A percentile compares a stretch with the other conserved stretches of the same genome.
Evolutionary conservation across 2,113 vertebrate genomes (phyloP).

Genomic region (Colinus virginianus): DNA sequence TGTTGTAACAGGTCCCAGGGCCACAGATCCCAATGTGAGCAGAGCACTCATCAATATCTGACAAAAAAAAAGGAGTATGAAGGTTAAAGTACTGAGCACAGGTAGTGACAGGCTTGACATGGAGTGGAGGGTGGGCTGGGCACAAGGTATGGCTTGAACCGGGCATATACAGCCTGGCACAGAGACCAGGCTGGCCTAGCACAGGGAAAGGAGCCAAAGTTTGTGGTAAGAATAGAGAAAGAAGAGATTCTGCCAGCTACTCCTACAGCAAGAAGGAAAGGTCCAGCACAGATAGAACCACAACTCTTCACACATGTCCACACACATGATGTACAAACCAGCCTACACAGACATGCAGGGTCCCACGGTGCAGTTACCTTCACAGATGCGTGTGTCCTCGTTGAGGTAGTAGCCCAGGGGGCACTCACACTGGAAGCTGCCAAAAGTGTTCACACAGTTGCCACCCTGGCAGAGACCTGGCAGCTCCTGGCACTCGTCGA

Average conservation of each 20-base stretch:
- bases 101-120: accelerated
- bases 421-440: slow-evolving; percentile 95
- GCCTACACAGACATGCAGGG: not conserved
- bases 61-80: not conserved
- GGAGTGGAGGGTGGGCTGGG: not conserved
- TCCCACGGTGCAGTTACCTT: slow-evolving; percentile 73
- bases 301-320: accelerated
- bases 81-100: accelerated
- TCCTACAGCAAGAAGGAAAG: not conserved
- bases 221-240: not conserved
- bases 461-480: slow-evolving; percentile 92
- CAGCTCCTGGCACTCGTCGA: slow-evolving; percentile 93
- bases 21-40: slow-evolving; percentile 89
- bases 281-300: not conserved
- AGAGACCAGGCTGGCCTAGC: not conserved
- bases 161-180: too few relatives aligned
- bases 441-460: slow-evolving; percentile 92
- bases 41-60: slow-evolving; percentile 93
- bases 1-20: slow-evolving; percentile 95
- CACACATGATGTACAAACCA: accelerated
- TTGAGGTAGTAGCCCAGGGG: slow-evolving; percentile 91
- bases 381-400: slow-evolving; percentile 89
- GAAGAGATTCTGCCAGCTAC: not conserved
- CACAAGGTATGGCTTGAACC: not conserved
- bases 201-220: not conserved